phyloP scores from a whole-genome alignment of 2,113 vertebrate genomes.

The Plestiodon gilberti region DNA sequence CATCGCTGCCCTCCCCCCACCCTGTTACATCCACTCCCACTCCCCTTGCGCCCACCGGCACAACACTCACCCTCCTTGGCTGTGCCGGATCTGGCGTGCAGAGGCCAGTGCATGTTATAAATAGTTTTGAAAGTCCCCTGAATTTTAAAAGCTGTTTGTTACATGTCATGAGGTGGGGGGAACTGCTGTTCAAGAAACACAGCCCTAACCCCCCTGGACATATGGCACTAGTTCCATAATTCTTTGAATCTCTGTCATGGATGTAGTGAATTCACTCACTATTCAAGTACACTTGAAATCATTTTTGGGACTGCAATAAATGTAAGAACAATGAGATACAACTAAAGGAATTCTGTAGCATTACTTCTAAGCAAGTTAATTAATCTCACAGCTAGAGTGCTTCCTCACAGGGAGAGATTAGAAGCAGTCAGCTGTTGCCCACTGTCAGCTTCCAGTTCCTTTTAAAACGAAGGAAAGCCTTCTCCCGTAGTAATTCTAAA shows the following conservation, averaged over 20 bases:
- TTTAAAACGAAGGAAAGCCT: conserved; percentile 4
- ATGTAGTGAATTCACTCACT: neutral
- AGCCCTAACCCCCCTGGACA: neutral
- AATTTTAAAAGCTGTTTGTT: neutral
- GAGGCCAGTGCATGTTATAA: too few relatives aligned
- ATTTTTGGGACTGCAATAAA: neutral
- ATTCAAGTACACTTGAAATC: conserved; percentile 3
- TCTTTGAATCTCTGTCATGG: neutral
- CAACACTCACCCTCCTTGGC: too few relatives aligned
- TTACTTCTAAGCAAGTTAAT: conserved; percentile 43
- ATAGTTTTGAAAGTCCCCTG: neutral
- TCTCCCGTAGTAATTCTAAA: neutral
- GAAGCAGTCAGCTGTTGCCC: conserved; percentile 11
- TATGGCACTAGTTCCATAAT: neutral
- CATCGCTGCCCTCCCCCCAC: too few relatives aligned
- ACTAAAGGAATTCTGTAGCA: conserved; percentile 1
- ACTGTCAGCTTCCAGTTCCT: conserved; percentile 18
- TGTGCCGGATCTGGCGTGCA: too few relatives aligned
- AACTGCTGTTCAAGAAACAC: neutral
- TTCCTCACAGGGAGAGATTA: conserved; percentile 12
- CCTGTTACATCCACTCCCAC: too few relatives aligned
- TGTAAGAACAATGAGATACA: conserved; percentile 29
- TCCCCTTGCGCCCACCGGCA: too few relatives aligned
- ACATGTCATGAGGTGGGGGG: neutral
- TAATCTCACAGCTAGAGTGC: conserved; percentile 42